phyloP scores from a whole-genome alignment of 2,113 vertebrate genomes.

The Petromus typicus region DNA sequence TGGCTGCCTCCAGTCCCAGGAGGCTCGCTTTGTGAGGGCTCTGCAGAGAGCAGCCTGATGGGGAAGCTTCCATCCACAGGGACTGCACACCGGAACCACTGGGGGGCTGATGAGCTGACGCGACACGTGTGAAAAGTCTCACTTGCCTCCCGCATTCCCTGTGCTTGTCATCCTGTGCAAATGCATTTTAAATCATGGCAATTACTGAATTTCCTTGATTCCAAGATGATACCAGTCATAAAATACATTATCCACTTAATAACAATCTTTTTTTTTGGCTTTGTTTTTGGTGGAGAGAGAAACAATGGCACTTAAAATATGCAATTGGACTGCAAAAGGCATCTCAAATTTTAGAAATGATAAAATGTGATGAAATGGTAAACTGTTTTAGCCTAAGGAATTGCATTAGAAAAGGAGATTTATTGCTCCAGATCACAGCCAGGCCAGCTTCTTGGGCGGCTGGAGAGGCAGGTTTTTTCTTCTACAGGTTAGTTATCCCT shows the following conservation, averaged over 20 bases:
- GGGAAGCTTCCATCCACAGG: not conserved
- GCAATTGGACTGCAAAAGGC: not conserved
- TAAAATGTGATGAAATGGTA: not conserved
- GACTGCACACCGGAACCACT: not conserved
- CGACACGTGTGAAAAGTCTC: not conserved
- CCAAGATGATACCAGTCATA: not conserved
- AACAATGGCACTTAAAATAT: not conserved
- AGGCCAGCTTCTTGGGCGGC: not conserved
- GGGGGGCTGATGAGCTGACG: not conserved
- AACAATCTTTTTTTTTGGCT: not conserved
- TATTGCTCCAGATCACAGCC: not conserved
- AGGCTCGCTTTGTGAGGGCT: too few species aligned
- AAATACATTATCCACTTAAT: conserved; percentile 1
- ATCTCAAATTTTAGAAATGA: conserved; percentile 30
- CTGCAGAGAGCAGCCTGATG: too few species aligned
- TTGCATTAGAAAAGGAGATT: not conserved
- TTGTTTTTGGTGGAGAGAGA: not conserved
- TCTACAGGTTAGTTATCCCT: not conserved
- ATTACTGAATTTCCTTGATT: conserved; percentile 23
- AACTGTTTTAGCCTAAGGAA: conserved; percentile 13
- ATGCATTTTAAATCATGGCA: not conserved
- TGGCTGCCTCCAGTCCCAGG: not conserved
- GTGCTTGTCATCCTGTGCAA: not conserved
- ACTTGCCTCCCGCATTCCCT: not conserved
- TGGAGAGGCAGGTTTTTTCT: not conserved